phyloP scores from a whole-genome alignment of 2,888 invertebrate genomes.

The Allolobophora icterica region DNA sequence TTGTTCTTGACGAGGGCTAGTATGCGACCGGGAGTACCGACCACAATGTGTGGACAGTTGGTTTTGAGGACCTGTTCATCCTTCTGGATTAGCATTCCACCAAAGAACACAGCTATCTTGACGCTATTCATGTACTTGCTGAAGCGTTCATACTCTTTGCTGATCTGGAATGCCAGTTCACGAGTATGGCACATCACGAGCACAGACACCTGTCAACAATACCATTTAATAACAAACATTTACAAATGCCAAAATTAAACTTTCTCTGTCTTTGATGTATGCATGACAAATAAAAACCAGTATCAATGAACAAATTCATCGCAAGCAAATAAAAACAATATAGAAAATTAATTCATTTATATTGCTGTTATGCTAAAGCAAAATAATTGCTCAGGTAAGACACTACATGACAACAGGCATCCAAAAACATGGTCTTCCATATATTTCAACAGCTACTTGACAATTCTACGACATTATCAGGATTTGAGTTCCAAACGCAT shows the following conservation, averaged over 20 bases:
- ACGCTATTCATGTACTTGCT: slow-evolving; percentile 96
- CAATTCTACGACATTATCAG: background rate
- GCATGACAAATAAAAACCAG: background rate
- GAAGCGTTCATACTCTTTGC: slow-evolving; percentile 98
- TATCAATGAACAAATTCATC: background rate
- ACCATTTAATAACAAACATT: background rate
- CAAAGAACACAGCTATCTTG: slow-evolving; percentile 96
- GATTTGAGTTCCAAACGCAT: background rate
- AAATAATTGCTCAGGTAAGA: background rate
- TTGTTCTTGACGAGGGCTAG: slow-evolving; percentile 87
- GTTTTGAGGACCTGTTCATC: slow-evolving; percentile 94
- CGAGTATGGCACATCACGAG: slow-evolving; percentile 99
- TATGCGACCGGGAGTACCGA: slow-evolving; percentile 97
- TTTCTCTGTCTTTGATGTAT: background rate
- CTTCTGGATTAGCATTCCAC: slow-evolving; percentile 92
- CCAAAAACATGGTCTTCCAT: background rate
- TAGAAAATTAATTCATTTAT: background rate
- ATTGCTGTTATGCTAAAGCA: background rate
- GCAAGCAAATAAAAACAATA: no score
- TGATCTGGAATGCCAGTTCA: slow-evolving; percentile 98
- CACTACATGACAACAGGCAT: background rate
- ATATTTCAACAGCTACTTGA: background rate
- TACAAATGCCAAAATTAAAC: background rate
- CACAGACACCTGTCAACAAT: slow-evolving; percentile 77
- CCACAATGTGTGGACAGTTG: slow-evolving; percentile 97